A percentile compares a stretch with the other conserved stretches of the same genome.
These are phyloP conservation scores for Homarus gammarus DNA, from an alignment of 2,888 invertebrate genomes.

Conservation along the genomic window DNA sequence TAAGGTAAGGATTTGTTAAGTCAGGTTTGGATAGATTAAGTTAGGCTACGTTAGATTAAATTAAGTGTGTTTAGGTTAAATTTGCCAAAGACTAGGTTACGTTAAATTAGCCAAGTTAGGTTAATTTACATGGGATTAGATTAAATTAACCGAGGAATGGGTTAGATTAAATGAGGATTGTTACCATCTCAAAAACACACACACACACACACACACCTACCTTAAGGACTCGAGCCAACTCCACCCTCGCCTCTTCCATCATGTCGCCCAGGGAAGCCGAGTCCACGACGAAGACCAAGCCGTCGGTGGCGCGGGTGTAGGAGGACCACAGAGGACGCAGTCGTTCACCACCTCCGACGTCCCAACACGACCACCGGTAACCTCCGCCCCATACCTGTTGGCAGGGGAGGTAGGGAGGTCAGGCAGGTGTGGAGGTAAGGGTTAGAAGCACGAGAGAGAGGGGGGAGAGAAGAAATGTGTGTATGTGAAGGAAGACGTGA, in stretches of 20 bases:
- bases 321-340: slow-evolving; percentile 97
- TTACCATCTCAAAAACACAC: too few relatives aligned
- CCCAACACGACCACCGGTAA: slow-evolving; percentile 86
- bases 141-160: background rate
- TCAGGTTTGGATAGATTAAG: too few relatives aligned
- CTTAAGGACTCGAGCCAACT: slow-evolving; percentile 91
- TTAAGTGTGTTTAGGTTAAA: too few relatives aligned
- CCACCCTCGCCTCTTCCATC: slow-evolving; percentile 98
- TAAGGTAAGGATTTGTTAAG: too few relatives aligned
- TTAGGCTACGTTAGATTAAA: too few relatives aligned
- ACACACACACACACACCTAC: slow-evolving; percentile 40
- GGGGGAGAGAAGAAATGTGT: too few relatives aligned
- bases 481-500: too few relatives aligned
- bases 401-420: background rate
- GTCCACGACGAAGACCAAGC: slow-evolving; percentile 97
- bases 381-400: slow-evolving; percentile 75
- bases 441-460: background rate
- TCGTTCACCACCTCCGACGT: slow-evolving; percentile 97
- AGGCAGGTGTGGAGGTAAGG: background rate
- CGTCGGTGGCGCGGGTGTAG: slow-evolving; percentile 97
- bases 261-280: slow-evolving; percentile 92
- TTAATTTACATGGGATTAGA: background rate
- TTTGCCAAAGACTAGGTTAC: background rate
- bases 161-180: background rate
- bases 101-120: background rate